phyloP scores from a whole-genome alignment of 2,888 invertebrate genomes.

The Pseudoips prasinana region DNA sequence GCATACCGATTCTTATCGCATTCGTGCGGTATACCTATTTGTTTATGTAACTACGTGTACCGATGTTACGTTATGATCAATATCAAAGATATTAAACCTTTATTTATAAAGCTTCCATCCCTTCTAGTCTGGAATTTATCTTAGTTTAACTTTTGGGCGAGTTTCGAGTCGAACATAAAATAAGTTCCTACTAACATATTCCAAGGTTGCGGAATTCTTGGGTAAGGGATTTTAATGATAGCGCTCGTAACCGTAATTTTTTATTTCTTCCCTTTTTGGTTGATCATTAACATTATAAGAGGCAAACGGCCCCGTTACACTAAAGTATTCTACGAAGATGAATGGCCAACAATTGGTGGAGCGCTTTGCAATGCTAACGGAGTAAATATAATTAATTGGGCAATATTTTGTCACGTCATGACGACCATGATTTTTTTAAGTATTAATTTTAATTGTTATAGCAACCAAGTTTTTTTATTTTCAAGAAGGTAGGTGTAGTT shows the following conservation, averaged over 20 bases:
- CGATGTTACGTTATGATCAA: slow-evolving; percentile 30
- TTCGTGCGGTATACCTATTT: slow-evolving; percentile 35
- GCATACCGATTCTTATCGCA: slow-evolving; percentile 45
- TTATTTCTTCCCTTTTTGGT: slow-evolving; percentile 33
- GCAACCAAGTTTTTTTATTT: too few species aligned
- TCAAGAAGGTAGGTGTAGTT: too few species aligned
- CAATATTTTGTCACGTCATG: too few species aligned
- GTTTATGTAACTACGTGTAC: slow-evolving; percentile 40
- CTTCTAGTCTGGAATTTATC: slow-evolving; percentile 22
- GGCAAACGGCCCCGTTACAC: slow-evolving; percentile 9
- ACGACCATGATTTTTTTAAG: too few species aligned
- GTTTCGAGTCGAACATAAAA: slow-evolving; percentile 27
- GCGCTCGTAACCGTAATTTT: slow-evolving; percentile 38
- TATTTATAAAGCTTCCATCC: slow-evolving; percentile 26
- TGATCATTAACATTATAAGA: slow-evolving; percentile 31
- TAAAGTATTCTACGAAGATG: slow-evolving; percentile 18
- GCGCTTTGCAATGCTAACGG: too few species aligned
- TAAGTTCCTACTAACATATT: slow-evolving; percentile 33
- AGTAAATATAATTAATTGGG: too few species aligned
- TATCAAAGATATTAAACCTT: slow-evolving; percentile 29
- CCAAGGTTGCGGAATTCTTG: slow-evolving; percentile 26
- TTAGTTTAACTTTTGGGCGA: slow-evolving; percentile 21
- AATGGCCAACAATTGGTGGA: too few species aligned
- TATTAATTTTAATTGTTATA: too few species aligned
- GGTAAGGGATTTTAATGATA: slow-evolving; percentile 39